Conservation (phyloP, 2,888 invertebrate species). For the Seira musarum region DNA sequence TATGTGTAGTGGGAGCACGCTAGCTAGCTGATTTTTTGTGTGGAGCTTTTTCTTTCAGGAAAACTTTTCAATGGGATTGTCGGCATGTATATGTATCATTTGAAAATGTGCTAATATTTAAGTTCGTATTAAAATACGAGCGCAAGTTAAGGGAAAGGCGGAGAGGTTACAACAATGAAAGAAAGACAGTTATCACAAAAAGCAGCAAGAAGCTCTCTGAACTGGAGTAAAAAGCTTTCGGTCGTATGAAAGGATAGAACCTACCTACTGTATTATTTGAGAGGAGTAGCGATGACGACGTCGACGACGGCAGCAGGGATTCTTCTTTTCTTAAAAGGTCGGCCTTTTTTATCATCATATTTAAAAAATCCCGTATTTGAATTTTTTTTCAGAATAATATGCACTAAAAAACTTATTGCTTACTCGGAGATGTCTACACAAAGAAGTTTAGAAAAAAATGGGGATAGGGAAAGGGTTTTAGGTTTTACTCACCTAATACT, state of each 20-base stretch:
- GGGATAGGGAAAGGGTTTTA: background rate
- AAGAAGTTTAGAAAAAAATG: no score
- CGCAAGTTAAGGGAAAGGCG: background rate
- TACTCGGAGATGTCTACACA: background rate
- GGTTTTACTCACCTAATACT: background rate
- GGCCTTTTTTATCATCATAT: constrained; percentile 53
- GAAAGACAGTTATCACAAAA: constrained; percentile 52
- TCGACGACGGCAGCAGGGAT: constrained; percentile 31
- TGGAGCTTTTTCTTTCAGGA: constrained; percentile 9
- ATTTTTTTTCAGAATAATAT: constrained; percentile 27
- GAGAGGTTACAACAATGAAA: constrained; percentile 24
- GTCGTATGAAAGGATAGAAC: background rate
- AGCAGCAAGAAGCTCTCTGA: constrained; percentile 34
- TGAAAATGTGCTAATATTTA: constrained; percentile 35
- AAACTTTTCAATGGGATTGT: constrained; percentile 39
- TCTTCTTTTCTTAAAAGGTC: constrained; percentile 39
- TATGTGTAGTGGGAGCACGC: no score
- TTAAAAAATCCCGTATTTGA: constrained; percentile 53
- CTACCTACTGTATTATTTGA: background rate
- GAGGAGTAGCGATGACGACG: constrained; percentile 1
- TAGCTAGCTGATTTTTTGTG: no score
- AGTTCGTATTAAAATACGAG: constrained; percentile 6
- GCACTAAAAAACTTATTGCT: constrained; percentile 7
- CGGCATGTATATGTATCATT: background rate
- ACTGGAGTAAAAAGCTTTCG: background rate